Percentiles rank a stretch among this genome's conserved stretches.
Conservation (phyloP, 2,113 vertebrate genomes). For the Telmatochromis brachygnathus region DNA sequence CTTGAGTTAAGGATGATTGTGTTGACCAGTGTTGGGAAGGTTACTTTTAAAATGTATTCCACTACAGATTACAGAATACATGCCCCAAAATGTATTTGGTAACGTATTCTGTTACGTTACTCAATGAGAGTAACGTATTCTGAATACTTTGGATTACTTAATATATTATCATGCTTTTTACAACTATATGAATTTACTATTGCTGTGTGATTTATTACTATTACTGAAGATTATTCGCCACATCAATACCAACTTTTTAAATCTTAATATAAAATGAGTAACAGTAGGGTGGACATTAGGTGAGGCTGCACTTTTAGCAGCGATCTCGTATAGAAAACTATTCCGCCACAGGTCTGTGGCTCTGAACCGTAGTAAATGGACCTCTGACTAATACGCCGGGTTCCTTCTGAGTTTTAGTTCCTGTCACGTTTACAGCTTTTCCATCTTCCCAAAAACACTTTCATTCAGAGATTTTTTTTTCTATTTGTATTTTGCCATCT, state of each 20-base stretch:
- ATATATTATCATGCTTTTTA: fast-evolving
- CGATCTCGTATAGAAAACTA: not conserved
- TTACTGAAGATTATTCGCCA: not conserved
- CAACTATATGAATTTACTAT: not conserved
- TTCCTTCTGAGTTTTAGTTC: not conserved
- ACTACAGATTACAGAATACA: not conserved
- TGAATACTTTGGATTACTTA: not conserved
- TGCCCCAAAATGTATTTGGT: not conserved
- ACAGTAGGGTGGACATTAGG: not conserved
- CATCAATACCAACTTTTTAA: not conserved
- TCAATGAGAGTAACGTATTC: not conserved
- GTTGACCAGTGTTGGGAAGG: not conserved
- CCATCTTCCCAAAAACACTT: not conserved
- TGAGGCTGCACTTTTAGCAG: not conserved
- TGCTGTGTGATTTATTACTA: not conserved
- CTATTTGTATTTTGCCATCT: not conserved
- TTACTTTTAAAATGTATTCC: not conserved
- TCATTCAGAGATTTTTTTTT: not conserved
- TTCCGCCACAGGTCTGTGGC: not conserved
- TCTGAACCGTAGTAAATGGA: fast-evolving
- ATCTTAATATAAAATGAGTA: not conserved
- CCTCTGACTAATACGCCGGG: not conserved
- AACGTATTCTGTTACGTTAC: not conserved
- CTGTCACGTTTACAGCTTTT: not conserved
- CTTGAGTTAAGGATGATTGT: not conserved